These are phyloP conservation scores for Heliconius ismenius DNA, from an alignment of 2,888 invertebrate species.

Conservation along the genomic window DNA sequence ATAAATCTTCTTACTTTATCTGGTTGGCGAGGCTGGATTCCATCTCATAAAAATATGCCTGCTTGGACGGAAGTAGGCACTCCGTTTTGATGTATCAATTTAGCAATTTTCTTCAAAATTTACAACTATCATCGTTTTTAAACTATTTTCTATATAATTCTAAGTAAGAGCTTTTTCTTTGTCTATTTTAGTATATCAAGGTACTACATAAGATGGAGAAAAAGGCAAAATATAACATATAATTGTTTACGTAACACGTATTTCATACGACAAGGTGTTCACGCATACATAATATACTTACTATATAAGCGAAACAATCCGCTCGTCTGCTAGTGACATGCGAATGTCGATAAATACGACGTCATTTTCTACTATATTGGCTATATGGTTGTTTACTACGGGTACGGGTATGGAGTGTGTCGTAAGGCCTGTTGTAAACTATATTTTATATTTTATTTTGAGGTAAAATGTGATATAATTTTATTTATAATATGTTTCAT, in stretches of 20 bases:
- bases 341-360: slow-evolving; percentile 18
- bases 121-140: too few species aligned
- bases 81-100: too few species aligned
- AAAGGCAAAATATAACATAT: neutral
- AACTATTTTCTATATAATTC: too few species aligned
- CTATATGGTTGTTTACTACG: neutral
- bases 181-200: neutral
- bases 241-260: slow-evolving; percentile 3
- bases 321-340: slow-evolving; percentile 17
- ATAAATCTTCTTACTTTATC: too few species aligned
- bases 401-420: neutral
- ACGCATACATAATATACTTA: neutral
- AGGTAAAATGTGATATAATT: too few species aligned
- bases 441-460: neutral
- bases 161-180: neutral
- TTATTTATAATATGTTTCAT: too few species aligned
- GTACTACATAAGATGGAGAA: neutral
- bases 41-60: too few species aligned
- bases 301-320: neutral
- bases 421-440: neutral
- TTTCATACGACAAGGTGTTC: slow-evolving; percentile 15
- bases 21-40: too few species aligned
- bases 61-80: too few species aligned
- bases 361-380: neutral
- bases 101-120: too few species aligned